Evolutionary conservation across 2,888 invertebrate species (phyloP), one percentile per base, ranked within the genome.

Genomic region (Ischnura elegans): DNA sequence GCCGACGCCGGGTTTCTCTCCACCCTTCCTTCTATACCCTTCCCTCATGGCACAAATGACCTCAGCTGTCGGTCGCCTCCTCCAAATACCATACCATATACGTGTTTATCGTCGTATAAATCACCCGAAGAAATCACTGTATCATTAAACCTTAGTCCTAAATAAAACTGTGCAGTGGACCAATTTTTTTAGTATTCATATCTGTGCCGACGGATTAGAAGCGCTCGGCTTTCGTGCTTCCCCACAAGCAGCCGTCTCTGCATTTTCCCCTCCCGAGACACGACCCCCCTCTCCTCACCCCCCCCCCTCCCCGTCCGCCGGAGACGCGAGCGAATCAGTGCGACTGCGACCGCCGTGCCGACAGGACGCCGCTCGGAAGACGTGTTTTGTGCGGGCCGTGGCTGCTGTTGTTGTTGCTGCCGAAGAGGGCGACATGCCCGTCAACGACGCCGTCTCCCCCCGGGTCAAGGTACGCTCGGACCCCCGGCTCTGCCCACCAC

Each of bases 371-470:
- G 45, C n/a, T 86, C 25, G 86, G 25, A n/a, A 86, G 86, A n/a
- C 86, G 86, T 45, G n/a, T n/a, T n/a, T n/a, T n/a, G n/a, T 25
- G 43, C 6, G 2, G 45, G n/a, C 16, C 45, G 6, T 36, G 10
- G 21, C 45, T 13, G 46, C 25, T 46, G 43, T 85, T 43, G 36
- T 25, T 46, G 46, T 3, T 25, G 25, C 45, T 4, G 43, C 19
- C n/a, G 29, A 87, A 42, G 6, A 55, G n/a, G 61, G 43, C 42
- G 61, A 43, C n/a, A 90, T 90, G 90, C 90, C 90, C 5, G 90
- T 90, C 43, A 90, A 90, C 61, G 90, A 90, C 43, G 36, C 66
- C 25, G 90, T 90, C 5, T 90, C 90, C 61, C 90, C 90, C n/a
- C 42, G 90, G 6, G 43, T 66, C 21, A 90, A 90, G 90, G 90